Base-by-base conservation (phyloP, 2,888 invertebrate species). In the Amphimallon solstitiale region DNA sequence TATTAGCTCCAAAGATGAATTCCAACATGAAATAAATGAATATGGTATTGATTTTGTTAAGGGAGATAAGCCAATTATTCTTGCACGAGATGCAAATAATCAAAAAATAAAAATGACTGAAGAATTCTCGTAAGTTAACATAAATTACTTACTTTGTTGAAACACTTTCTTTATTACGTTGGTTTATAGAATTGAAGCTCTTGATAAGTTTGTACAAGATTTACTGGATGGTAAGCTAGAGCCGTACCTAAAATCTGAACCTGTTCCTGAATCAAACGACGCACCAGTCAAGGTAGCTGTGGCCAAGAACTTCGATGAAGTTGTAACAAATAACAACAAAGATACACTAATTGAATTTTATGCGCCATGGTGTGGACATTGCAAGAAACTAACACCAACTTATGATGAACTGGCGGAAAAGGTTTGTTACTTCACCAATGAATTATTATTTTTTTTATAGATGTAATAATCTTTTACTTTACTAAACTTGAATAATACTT, bases 351-450 rank as follows among this genome's bases (percentile, higher is more conserved):
- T 99, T 73, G 98, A 99, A 85, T 99, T 99, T 86, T 99, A 99
- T 83, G 98, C 98, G 35, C 98, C 98, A 0, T 98, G 98, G 98
- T 97, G 97, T 82, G 98, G 98, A 73, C 98, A 99, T 80, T 99
- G 99, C 86, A 98, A 99, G 84, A 94, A 93, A 82, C 86, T 99
- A 51, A 88, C 94, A 1, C 99, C 99, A 15, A 87, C 94, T 62
- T 99, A 88, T 83, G 97, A 98, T 67, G 97, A 99, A 83, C 86
- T 99, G 34, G 99, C 94, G 38, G 90, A 91, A 66, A 94, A 93
- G 85, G 89, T 90, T 79, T 70, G 68, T 56, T 46, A 29, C 29
- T 62, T 15, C 43, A 40, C n/a, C n/a, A n/a, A n/a, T n/a, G n/a
- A n/a, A n/a, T n/a, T n/a, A n/a, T n/a, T n/a, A n/a, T n/a, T n/a